Base-by-base conservation (phyloP, 1,140 invertebrate species). In the Drosophila littoralis region DNA sequence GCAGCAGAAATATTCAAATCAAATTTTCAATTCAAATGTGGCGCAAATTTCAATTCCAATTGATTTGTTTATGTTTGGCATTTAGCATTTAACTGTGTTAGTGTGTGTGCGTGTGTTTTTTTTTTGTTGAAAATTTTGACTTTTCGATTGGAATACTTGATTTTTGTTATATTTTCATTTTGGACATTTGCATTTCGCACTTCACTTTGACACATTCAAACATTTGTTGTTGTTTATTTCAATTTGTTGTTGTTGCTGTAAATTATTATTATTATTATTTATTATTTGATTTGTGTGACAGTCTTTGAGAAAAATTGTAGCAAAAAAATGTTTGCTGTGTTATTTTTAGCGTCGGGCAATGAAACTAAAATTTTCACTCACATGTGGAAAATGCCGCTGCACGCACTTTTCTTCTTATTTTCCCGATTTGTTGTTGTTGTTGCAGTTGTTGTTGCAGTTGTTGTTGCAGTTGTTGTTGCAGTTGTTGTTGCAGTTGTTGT, bases 191-290 rank as follows among this genome's bases (percentile, higher is more conserved):
- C 64, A 77, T 71, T 71, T 76, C 13, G 59, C 79, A 82, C 79
- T 79, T 59, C 66, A 85, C 82, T 81, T 78, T 63, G 82, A 70
- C 81, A 85, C 81, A 61, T 61, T 51, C 40, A 36, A 22, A 12
- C 45, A 45, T 22, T 60, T n/a, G 17, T 17, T 17, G 22, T 28
- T 36, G 22, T 54, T 60, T 17, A 22, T 61, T 67, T 57, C 17
- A 13, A 57, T 58, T 74, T 77, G 63, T 58, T 46, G 36, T 55
- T 35, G 64, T 22, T n/a, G 38, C 22, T 63, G 45, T 15, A 73
- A 61, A 78, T 17, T 46, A 17, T 46, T 22, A 3, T 57, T 22
- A 13, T 40, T 13, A 1, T 15, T 46, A 12, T 1, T 57, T 22
- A 13, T 40, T 13, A 1, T 15, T 43, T 50, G 28, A 12, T 8